Evolutionary conservation across 2,888 invertebrate genomes (phyloP).

Genomic region (Dasysyrphus tricinctus): DNA sequence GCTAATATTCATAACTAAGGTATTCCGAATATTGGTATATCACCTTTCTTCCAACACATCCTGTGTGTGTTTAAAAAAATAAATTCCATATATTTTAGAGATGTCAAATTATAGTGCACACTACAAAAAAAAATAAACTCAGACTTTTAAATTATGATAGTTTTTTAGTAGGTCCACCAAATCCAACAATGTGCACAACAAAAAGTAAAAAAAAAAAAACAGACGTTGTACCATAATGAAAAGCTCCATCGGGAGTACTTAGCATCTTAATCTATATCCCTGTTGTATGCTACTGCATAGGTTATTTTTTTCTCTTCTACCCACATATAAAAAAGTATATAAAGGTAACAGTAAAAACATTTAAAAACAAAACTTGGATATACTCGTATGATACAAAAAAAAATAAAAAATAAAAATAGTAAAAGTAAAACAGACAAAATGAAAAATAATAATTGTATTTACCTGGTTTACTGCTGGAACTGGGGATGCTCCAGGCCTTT

Average conservation of each 20-base stretch:
- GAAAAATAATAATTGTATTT: slow-evolving; percentile 71
- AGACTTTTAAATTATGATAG: slow-evolving; percentile 44
- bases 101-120: slow-evolving; percentile 13
- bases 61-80: slow-evolving; percentile 2
- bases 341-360: slow-evolving; percentile 50
- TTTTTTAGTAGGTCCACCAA: slow-evolving; percentile 7
- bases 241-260: slow-evolving; percentile 64
- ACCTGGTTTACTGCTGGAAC: slow-evolving; percentile 80
- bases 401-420: background rate
- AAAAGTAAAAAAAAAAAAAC: slow-evolving; percentile 9
- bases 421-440: slow-evolving; percentile 14
- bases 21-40: background rate
- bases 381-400: slow-evolving; percentile 47
- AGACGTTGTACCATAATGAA: slow-evolving; percentile 34
- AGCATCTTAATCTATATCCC: slow-evolving; percentile 40
- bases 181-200: background rate
- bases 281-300: slow-evolving; percentile 20
- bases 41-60: background rate
- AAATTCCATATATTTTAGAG: background rate
- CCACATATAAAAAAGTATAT: background rate
- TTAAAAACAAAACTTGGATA: slow-evolving; percentile 60
- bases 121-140: slow-evolving; percentile 3
- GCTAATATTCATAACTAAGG: too few species aligned
- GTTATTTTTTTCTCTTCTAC: slow-evolving; percentile 9
- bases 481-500: slow-evolving; percentile 76